A percentile compares a stretch with the other conserved stretches of the same genome.
phyloP scores from a whole-genome alignment of 2,113 vertebrate genomes.

The Drymodes brunneopygia region DNA sequence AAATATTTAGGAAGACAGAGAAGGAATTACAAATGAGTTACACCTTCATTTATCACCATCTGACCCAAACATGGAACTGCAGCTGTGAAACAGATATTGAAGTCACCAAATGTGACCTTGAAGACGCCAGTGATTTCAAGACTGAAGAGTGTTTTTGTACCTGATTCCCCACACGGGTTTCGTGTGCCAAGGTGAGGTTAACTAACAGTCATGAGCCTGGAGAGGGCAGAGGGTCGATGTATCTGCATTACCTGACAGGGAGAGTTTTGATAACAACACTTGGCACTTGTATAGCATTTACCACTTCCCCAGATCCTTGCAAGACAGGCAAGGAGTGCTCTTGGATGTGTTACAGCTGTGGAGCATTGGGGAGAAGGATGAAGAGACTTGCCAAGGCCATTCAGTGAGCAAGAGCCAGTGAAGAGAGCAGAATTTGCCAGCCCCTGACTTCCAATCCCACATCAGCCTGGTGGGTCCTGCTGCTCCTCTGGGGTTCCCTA shows the following conservation, averaged over 20 bases:
- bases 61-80: slow-evolving; percentile 28
- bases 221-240: slow-evolving; percentile 7
- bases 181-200: neutral
- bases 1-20: slow-evolving; percentile 57
- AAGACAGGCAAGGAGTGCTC: neutral
- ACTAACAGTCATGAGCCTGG: slow-evolving; percentile 49
- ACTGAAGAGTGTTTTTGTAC: neutral
- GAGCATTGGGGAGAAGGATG: neutral
- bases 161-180: neutral
- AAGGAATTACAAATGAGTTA: slow-evolving; percentile 41
- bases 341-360: neutral
- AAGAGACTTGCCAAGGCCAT: neutral
- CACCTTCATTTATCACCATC: slow-evolving; percentile 38
- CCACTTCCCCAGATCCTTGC: neutral
- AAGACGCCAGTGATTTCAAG: slow-evolving; percentile 1
- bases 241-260: slow-evolving; percentile 12
- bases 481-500: neutral
- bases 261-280: neutral
- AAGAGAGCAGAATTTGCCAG: neutral
- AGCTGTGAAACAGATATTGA: slow-evolving; percentile 35
- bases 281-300: neutral
- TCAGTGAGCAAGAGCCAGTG: neutral
- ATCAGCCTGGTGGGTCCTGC: neutral
- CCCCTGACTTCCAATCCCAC: neutral
- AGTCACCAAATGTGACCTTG: slow-evolving; percentile 40